A percentile compares a stretch with the other conserved stretches of the same genome.
phyloP scores from a whole-genome alignment of 2,888 invertebrate species.

The Orgyia antiqua region DNA sequence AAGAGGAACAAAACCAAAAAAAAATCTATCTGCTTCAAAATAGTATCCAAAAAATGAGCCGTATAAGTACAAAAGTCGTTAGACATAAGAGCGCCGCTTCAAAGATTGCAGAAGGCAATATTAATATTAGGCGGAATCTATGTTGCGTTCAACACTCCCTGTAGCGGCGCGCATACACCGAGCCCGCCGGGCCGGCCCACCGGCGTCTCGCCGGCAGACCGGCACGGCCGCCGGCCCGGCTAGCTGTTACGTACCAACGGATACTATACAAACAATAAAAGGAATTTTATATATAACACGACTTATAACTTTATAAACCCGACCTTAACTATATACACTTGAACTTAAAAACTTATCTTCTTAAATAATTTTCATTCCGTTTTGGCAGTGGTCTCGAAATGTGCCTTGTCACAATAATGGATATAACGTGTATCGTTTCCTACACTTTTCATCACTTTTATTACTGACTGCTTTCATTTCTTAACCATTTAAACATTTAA shows the following conservation, averaged over 20 bases:
- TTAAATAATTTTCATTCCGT: conserved; percentile 45
- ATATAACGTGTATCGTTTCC: conserved; percentile 39
- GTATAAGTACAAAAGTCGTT: conserved; percentile 66
- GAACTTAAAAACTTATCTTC: conserved; percentile 40
- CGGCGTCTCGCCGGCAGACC: background rate
- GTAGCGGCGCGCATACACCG: conserved; percentile 51
- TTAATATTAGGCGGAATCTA: conserved; percentile 76
- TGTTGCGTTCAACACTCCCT: conserved; percentile 67
- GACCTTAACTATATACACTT: conserved; percentile 71
- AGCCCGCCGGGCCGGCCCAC: conserved; percentile 26
- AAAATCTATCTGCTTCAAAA: conserved; percentile 51
- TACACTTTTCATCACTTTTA: conserved; percentile 41
- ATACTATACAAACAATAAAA: conserved; percentile 68
- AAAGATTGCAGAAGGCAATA: conserved; percentile 69
- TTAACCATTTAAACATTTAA: conserved; percentile 60
- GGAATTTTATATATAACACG: conserved; percentile 72
- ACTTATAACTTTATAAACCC: conserved; percentile 58
- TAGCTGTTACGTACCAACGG: conserved; percentile 61
- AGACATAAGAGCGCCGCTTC: conserved; percentile 57
- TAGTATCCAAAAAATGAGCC: conserved; percentile 64
- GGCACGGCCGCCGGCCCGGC: conserved; percentile 31
- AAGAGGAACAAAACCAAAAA: conserved; percentile 78
- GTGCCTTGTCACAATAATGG: conserved; percentile 71
- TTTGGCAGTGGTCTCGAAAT: conserved; percentile 78
- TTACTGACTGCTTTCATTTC: conserved; percentile 68